Conservation (phyloP, 2,888 invertebrate genomes). For the Metalampra italica region DNA sequence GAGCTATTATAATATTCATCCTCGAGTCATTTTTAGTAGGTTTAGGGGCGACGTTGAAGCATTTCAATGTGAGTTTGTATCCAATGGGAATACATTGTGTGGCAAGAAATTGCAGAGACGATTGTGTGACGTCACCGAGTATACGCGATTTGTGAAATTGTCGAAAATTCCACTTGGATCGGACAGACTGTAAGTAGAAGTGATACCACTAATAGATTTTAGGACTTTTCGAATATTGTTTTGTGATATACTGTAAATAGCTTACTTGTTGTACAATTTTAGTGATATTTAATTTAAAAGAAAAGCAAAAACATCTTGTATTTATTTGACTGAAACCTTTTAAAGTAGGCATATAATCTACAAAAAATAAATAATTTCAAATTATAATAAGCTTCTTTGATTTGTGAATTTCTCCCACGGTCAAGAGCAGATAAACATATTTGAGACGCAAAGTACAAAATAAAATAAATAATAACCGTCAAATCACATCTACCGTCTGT, state of each 20-base stretch:
- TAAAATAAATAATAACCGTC: not conserved
- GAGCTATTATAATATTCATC: slow-evolving; percentile 32
- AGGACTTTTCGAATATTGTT: slow-evolving; percentile 58
- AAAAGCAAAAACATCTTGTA: slow-evolving; percentile 57
- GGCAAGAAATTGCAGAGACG: slow-evolving; percentile 8
- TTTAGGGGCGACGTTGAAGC: slow-evolving; percentile 34
- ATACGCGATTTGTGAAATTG: slow-evolving; percentile 30
- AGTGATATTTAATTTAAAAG: slow-evolving; percentile 67
- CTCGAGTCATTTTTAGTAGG: slow-evolving; percentile 56
- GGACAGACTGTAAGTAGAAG: slow-evolving; percentile 74
- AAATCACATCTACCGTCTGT: too few relatives aligned
- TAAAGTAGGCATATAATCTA: slow-evolving; percentile 62
- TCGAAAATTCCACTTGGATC: slow-evolving; percentile 59
- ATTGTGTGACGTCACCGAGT: slow-evolving; percentile 16
- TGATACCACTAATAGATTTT: slow-evolving; percentile 63
- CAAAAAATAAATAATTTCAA: slow-evolving; percentile 68
- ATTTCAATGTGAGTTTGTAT: slow-evolving; percentile 41
- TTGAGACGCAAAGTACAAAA: too few relatives aligned
- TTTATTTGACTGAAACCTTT: slow-evolving; percentile 78
- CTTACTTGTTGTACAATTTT: slow-evolving; percentile 76
- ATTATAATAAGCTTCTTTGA: slow-evolving; percentile 43
- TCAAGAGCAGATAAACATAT: not conserved
- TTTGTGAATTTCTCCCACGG: slow-evolving; percentile 21
- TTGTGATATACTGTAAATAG: slow-evolving; percentile 78
- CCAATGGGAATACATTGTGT: slow-evolving; percentile 25